A percentile compares a stretch with the other conserved stretches of the same genome.
phyloP scores from a whole-genome alignment of 2,797 vertebrate species.

The Ciconia nigra region DNA sequence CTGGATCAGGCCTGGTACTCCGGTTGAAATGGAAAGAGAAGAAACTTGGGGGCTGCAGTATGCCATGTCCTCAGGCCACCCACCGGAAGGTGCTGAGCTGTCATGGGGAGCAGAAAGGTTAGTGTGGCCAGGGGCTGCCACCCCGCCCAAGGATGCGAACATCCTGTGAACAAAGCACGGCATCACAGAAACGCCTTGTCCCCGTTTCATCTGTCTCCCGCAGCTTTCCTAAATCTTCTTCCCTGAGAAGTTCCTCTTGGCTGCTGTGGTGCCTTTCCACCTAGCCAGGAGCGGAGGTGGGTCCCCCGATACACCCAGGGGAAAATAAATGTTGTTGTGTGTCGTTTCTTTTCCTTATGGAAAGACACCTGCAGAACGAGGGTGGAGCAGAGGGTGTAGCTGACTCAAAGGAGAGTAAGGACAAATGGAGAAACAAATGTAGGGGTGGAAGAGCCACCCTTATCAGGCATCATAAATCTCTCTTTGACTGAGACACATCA shows the following conservation, averaged over 20 bases:
- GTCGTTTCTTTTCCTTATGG: neutral
- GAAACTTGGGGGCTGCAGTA: neutral
- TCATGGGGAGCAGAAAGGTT: neutral
- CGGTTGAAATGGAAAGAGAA: neutral
- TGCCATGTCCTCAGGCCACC: neutral
- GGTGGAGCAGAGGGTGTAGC: neutral
- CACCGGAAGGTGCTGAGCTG: rapidly evolving
- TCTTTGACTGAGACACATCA: neutral
- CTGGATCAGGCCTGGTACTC: neutral
- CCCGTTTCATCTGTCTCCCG: neutral
- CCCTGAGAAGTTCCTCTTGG: neutral
- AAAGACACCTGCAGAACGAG: neutral
- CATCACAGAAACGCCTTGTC: neutral
- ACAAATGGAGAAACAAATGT: neutral
- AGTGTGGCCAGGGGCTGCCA: neutral
- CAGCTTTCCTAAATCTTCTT: neutral
- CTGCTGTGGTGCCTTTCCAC: neutral
- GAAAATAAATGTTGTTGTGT: neutral
- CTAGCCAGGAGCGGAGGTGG: neutral
- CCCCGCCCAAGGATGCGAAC: neutral
- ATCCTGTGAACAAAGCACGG: neutral
- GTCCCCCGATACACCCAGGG: neutral
- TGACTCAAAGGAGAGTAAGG: neutral
- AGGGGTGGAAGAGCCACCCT: neutral
- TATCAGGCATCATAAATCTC: neutral